phyloP scores from a whole-genome alignment of 2,113 vertebrate species.

The Anthoscopus minutus region DNA sequence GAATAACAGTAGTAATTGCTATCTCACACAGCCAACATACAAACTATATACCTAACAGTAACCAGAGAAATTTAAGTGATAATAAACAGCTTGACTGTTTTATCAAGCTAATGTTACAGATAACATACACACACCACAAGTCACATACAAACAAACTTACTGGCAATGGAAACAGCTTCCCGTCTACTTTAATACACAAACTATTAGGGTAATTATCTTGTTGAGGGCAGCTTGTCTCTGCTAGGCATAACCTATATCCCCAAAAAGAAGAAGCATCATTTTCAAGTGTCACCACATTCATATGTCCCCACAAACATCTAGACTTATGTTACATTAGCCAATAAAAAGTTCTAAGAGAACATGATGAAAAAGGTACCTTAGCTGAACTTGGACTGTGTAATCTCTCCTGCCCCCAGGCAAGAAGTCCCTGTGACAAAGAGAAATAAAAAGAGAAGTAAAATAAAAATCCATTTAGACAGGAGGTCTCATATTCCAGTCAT shows the following conservation, averaged over 20 bases:
- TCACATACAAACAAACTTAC: constrained; percentile 70
- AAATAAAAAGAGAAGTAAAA: not conserved
- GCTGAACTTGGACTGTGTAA: constrained; percentile 93
- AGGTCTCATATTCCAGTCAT: not conserved
- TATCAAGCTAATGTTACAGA: not conserved
- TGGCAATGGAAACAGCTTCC: constrained; percentile 89
- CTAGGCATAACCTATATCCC: constrained; percentile 85
- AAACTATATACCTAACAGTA: not conserved
- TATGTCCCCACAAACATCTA: not conserved
- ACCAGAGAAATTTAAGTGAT: not conserved
- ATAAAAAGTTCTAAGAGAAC: no score
- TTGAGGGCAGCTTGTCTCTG: constrained; percentile 93
- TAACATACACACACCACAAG: not conserved
- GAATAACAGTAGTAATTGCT: not conserved
- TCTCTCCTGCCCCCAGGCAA: constrained; percentile 89
- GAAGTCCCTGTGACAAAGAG: constrained; percentile 80
- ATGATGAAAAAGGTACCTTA: constrained; percentile 75
- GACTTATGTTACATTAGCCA: not conserved
- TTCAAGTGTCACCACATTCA: not conserved
- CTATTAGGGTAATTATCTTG: constrained; percentile 94
- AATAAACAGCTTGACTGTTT: not conserved
- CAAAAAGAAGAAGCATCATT: not conserved
- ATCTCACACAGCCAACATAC: not conserved
- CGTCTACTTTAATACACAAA: constrained; percentile 93
- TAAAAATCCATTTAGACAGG: not conserved